Base-by-base conservation (phyloP, 1,140 invertebrate species). In the Procambarus virginalis region DNA sequence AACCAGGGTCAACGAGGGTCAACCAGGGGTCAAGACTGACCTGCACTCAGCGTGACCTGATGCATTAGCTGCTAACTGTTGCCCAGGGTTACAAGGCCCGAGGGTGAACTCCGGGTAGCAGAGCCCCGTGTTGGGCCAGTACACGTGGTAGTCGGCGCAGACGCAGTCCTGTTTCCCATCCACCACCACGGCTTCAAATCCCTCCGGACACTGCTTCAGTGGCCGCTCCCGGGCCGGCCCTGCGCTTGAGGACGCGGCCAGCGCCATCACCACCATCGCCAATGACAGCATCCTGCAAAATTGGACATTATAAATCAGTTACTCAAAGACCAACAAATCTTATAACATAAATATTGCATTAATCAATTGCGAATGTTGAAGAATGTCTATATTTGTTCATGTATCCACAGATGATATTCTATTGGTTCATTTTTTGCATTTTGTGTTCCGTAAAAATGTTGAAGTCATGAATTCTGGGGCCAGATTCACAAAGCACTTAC, bases 111-210 rank as follows among this genome's bases (percentile, higher is more conserved):
- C 87, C 87, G 87, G 87, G 81, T 89, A 89, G 75, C 87, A 89
- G 58, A 84, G 80, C 0, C 87, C 87, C 0, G 90, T 92, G 64
- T 89, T 68, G 6, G 91, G 89, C 92, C 92, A 93, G 85, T 92
- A 92, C 10, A 93, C 89, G 86, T 93, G 91, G 86, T 93, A 92
- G 68, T 92, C 91, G 34, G 86, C 91, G 64, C 92, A 93, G 46
- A 89, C 84, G 80, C 92, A 93, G 86, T 92, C 92, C 79, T 92
- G 92, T 78, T 92, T 92, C 20, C 91, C 91, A 3, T 79, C 91
- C 48, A 92, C 89, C 48, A 87, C 77, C 86, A 92, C 86, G 0
- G 91, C 91, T 60, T 91, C 73, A 86, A 92, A 92, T 12, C 91
- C 91, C 45, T 91, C 88, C 20, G 91, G 91, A 51, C 91, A 92